These are phyloP conservation scores for Podotricha telesiphe DNA, from an alignment of 2,888 invertebrate genomes.

Conservation along the genomic window DNA sequence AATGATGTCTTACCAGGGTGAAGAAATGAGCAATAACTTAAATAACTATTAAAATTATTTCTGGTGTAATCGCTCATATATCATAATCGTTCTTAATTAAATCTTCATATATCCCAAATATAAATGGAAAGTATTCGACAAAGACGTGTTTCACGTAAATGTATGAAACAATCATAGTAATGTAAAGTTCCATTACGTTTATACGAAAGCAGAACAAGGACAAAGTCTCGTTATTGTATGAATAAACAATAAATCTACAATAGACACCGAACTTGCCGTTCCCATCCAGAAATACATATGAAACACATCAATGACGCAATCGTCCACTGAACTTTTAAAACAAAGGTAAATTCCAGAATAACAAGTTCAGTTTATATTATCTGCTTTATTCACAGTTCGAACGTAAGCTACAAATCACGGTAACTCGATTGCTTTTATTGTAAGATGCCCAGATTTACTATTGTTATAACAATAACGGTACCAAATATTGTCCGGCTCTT, in stretches of 20 bases:
- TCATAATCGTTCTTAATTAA: not conserved
- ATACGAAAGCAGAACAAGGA: slow-evolving; percentile 36
- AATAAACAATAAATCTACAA: slow-evolving; percentile 39
- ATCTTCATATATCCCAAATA: not conserved
- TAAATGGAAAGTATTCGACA: not conserved
- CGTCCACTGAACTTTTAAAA: slow-evolving; percentile 42
- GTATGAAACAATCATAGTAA: not conserved
- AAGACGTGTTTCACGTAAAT: not conserved
- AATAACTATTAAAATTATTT: no score
- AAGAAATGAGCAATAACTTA: no score
- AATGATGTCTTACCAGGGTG: no score
- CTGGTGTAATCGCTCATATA: not conserved
- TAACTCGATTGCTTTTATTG: slow-evolving; percentile 42
- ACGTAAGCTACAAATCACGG: slow-evolving; percentile 43
- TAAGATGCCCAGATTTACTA: slow-evolving; percentile 34
- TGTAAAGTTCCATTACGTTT: slow-evolving; percentile 24
- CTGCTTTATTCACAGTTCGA: slow-evolving; percentile 40
- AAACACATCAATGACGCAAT: slow-evolving; percentile 40
- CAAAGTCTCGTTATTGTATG: slow-evolving; percentile 28
- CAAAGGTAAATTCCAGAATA: slow-evolving; percentile 38
- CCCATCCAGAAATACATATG: slow-evolving; percentile 37
- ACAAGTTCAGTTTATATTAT: slow-evolving; percentile 44
- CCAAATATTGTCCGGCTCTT: slow-evolving; percentile 30
- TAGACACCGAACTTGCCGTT: slow-evolving; percentile 35
- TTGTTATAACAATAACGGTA: slow-evolving; percentile 37